phyloP scores from a whole-genome alignment of 2,797 vertebrate genomes.

The Perodicticus potto region DNA sequence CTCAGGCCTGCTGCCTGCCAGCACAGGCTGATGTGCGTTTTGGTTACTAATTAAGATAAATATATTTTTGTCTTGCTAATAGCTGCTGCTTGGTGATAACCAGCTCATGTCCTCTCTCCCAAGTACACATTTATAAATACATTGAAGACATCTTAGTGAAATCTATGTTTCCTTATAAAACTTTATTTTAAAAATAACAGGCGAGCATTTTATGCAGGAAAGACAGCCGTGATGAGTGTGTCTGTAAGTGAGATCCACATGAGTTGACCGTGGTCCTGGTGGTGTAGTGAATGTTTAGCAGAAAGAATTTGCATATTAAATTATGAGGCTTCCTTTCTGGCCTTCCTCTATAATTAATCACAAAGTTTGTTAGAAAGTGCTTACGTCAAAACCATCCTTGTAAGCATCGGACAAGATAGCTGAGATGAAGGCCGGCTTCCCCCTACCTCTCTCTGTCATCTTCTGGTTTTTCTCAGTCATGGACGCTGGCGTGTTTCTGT shows the following conservation, averaged over 20 bases:
- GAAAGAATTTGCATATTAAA: neutral
- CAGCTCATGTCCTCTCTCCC: slow-evolving; percentile 1
- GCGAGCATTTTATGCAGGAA: neutral
- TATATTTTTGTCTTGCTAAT: neutral
- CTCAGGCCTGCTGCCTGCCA: neutral
- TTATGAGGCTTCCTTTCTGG: neutral
- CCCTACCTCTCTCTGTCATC: neutral
- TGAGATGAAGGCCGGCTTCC: neutral
- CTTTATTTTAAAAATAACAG: neutral
- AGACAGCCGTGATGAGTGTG: neutral
- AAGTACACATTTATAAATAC: slow-evolving; percentile 41
- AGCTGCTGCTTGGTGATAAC: neutral
- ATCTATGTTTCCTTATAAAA: slow-evolving; percentile 42
- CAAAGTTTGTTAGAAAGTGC: neutral
- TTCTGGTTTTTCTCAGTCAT: neutral
- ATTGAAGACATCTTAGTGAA: slow-evolving; percentile 16
- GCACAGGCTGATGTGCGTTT: neutral
- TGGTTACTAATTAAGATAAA: slow-evolving; percentile 27
- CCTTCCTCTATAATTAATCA: neutral
- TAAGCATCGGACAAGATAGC: neutral
- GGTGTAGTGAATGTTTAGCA: neutral
- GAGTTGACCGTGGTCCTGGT: neutral
- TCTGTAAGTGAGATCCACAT: neutral
- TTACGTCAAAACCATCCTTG: neutral
- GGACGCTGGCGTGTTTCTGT: neutral